Evolutionary conservation across 2,797 vertebrate genomes (phyloP).

Genomic region (Oryzias dopingdopingensis): DNA sequence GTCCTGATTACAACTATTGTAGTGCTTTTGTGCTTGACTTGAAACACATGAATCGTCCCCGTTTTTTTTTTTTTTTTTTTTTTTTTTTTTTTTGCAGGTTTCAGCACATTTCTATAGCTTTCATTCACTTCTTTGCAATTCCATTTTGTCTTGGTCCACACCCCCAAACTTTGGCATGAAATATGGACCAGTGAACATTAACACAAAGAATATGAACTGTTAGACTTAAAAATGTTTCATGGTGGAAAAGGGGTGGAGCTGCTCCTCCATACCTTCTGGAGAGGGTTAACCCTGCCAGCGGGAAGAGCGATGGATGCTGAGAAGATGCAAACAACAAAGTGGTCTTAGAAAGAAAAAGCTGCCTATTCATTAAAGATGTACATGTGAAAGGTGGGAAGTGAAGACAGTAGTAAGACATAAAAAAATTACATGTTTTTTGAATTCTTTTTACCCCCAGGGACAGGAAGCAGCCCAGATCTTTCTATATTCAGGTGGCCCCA

Average conservation of each 20-base stretch:
- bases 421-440: neutral
- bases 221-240: constrained; percentile 35
- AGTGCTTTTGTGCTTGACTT: constrained; percentile 61
- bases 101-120: constrained; percentile 42
- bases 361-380: constrained; percentile 69
- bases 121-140: constrained; percentile 56
- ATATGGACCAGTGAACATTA: constrained; percentile 53
- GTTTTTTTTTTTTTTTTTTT: constrained; percentile 42
- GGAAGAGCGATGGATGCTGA: constrained; percentile 42
- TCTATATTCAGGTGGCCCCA: constrained; percentile 38
- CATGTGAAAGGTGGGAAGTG: constrained; percentile 41
- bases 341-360: constrained; percentile 52
- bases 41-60: constrained; percentile 53
- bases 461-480: constrained; percentile 27
- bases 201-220: constrained; percentile 46
- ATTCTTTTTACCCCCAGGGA: constrained; percentile 24
- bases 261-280: constrained; percentile 50
- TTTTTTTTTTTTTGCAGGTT: constrained; percentile 57
- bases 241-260: constrained; percentile 35
- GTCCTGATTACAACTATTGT: constrained; percentile 60
- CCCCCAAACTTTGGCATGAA: constrained; percentile 44
- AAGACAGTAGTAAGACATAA: constrained; percentile 43
- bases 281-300: constrained; percentile 43
- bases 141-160: constrained; percentile 37
- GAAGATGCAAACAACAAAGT: constrained; percentile 43